Conservation (phyloP, 2,113 vertebrate species). For the Seriola aureovittata region DNA sequence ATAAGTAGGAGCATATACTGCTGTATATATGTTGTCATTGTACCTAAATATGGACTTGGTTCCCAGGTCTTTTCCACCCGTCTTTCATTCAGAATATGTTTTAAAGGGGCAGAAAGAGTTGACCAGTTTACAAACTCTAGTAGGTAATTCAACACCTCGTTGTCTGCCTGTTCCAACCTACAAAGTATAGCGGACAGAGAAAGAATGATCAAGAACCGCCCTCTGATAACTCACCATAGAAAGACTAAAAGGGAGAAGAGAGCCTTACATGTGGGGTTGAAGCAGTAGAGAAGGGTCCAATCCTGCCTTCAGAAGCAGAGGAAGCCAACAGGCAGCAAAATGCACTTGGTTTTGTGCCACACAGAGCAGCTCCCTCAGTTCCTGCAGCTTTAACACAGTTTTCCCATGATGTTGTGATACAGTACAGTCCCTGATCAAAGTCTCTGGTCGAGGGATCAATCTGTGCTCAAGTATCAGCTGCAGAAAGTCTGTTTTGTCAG, state of each 20-base stretch:
- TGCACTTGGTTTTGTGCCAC: conserved; percentile 52
- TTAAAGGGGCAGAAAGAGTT: conserved; percentile 78
- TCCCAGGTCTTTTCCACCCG: conserved; percentile 76
- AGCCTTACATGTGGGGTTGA: conserved; percentile 82
- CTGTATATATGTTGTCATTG: conserved; percentile 13
- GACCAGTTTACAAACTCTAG: conserved; percentile 92
- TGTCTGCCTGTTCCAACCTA: conserved; percentile 83
- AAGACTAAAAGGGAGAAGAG: background rate
- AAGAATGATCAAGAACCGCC: background rate
- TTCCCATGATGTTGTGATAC: background rate
- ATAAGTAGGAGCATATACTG: background rate
- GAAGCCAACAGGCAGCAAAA: conserved; percentile 87
- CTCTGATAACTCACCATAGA: background rate
- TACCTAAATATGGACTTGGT: conserved; percentile 84
- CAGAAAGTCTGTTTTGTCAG: conserved; percentile 66
- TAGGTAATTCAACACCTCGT: conserved; percentile 84
- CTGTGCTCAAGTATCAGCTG: conserved; percentile 74
- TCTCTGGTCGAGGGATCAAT: conserved; percentile 29
- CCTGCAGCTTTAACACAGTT: conserved; percentile 25
- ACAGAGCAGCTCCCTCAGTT: conserved; percentile 63
- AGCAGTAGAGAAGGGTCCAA: conserved; percentile 89
- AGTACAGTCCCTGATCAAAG: background rate
- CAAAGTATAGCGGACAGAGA: conserved; percentile 20
- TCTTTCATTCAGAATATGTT: conserved; percentile 79
- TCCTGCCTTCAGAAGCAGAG: conserved; percentile 89